Evolutionary conservation across 2,797 vertebrate genomes (phyloP), one percentile per base, ranked within the genome.

Genomic region (Pyrocephalus nanus): DNA sequence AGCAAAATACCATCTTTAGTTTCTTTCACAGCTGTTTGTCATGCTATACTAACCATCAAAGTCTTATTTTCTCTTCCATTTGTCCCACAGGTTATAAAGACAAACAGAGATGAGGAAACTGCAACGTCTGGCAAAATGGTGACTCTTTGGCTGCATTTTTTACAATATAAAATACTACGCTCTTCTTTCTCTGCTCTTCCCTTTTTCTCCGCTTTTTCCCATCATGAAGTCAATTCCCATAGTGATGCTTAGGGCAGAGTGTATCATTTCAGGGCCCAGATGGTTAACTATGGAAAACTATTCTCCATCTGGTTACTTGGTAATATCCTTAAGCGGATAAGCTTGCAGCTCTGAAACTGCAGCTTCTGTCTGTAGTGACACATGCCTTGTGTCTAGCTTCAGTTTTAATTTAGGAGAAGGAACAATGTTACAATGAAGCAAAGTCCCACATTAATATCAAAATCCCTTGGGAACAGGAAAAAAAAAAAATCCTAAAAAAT

Each of bases 261-360:
- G 53, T 17, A 62, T 53, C 76, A 88, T 65, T 86, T 60, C 73
- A 90, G 48, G 77, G 57, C 80, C 88, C 92, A 97, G 92, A 95
- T 91, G 96, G 84, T 71, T 87, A 77, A 80, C 88, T 73, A 4
- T 73, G 82, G 85, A 88, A 86, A 96, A 92, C 67, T 34, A 53
- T 73, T 73, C 57, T 86, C 95, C 95, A 93, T 95, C 91, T 96
- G 95, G 12, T 58, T 92, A 29, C 71, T 92, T 19, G 45, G 85
- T 36, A 82, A 82, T 93, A 78, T 88, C 89, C 60, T 79, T 67
- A 65, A 90, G 95, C 15, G 0, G 71, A 64, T 45, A 78, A 88
- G 11, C 73, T 43, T 61, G 36, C 60, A 86, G 73, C 45, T 84
- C 71, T 76, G 67, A 67, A 92, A 34, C 42, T 0, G 0, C 71